Conservation (phyloP, 2,888 invertebrate genomes). For the Autographa pulchrina region DNA sequence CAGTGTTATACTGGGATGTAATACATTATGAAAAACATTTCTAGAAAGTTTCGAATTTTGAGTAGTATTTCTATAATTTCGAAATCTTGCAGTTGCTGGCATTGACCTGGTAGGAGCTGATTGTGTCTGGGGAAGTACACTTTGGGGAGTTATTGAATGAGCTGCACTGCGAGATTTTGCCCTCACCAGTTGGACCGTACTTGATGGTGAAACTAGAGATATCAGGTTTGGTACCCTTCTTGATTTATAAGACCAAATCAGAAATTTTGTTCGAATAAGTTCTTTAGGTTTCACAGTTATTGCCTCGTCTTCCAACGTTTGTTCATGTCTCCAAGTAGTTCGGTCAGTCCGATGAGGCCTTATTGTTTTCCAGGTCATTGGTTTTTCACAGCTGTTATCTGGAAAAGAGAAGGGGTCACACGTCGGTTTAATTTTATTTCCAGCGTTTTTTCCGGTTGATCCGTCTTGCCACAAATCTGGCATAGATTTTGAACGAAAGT, state of each 20-base stretch:
- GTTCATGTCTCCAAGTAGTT: background rate
- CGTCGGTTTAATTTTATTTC: slow-evolving; percentile 5
- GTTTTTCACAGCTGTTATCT: slow-evolving; percentile 13
- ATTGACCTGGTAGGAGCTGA: background rate
- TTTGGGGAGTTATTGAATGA: background rate
- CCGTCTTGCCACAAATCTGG: background rate
- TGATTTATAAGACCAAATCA: background rate
- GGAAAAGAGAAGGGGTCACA: background rate
- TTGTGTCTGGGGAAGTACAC: background rate
- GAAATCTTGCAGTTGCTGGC: background rate
- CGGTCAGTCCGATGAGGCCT: background rate
- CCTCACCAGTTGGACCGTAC: background rate
- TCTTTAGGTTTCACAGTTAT: background rate
- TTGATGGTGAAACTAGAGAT: background rate
- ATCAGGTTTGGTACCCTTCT: background rate
- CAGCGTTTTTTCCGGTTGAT: background rate
- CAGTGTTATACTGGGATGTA: background rate
- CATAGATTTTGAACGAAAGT: background rate
- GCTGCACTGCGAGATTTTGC: background rate
- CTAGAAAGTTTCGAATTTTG: background rate
- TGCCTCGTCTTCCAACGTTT: background rate
- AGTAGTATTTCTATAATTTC: background rate
- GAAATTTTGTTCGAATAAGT: background rate
- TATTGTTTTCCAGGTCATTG: background rate
- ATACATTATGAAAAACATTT: background rate